phyloP scores from a whole-genome alignment of 2,113 vertebrate species.

The Piaya cayana region DNA sequence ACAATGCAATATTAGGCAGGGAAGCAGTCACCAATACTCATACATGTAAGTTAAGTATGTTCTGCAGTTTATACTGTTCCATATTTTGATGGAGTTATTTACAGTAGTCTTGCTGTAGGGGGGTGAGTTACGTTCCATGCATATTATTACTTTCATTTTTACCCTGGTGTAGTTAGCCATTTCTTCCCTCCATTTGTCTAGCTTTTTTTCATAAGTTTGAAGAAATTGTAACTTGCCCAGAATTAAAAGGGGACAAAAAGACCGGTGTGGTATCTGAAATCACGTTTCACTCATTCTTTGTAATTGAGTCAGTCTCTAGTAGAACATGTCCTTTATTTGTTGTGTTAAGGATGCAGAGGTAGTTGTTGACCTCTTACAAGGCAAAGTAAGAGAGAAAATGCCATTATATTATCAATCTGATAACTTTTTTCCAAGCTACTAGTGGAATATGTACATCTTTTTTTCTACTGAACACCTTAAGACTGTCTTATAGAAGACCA shows the following conservation, averaged over 20 bases:
- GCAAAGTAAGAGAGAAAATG: neutral
- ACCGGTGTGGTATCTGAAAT: neutral
- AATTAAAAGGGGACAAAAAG: neutral
- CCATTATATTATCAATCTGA: neutral
- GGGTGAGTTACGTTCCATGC: neutral
- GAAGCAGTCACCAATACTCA: neutral
- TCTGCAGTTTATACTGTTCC: neutral
- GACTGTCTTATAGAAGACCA: neutral
- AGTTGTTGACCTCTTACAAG: neutral
- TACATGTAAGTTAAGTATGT: neutral
- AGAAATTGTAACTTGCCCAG: neutral
- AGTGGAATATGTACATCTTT: neutral
- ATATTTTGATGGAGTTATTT: neutral
- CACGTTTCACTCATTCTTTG: neutral
- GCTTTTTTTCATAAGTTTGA: neutral
- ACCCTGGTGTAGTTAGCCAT: accelerated
- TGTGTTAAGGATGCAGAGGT: neutral
- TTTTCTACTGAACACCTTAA: neutral
- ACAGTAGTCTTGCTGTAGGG: neutral
- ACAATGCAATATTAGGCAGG: neutral
- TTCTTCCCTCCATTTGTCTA: neutral
- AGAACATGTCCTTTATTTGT: neutral
- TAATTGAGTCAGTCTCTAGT: neutral
- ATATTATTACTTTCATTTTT: neutral
- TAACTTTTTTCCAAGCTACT: neutral